Evolutionary conservation across 2,113 vertebrate species (phyloP).

Genomic region (Conger conger): DNA sequence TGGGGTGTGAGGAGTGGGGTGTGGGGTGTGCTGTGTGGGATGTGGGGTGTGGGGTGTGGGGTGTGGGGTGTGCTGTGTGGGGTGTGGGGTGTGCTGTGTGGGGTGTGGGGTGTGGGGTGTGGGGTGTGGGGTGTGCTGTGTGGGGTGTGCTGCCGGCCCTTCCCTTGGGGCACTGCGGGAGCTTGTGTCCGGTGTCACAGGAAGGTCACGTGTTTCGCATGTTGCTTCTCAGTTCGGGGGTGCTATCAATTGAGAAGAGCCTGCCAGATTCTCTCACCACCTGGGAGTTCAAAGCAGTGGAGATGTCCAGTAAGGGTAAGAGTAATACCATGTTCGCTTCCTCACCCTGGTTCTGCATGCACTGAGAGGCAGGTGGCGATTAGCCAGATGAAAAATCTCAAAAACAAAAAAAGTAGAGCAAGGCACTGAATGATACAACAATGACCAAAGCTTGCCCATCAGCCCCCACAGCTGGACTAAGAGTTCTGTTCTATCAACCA

Average conservation of each 20-base stretch:
- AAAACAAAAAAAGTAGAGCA: not conserved
- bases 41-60: no score
- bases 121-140: not conserved
- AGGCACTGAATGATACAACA: not conserved
- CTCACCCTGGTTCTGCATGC: not conserved
- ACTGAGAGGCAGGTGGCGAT: not conserved
- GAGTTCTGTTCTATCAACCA: not conserved
- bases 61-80: no score
- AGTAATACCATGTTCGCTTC: not conserved
- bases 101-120: no score
- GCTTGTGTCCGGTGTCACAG: not conserved
- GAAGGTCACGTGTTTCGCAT: not conserved
- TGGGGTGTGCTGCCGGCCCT: not conserved
- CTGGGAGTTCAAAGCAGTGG: slow-evolving; percentile 85
- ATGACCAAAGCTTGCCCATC: not conserved
- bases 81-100: no score
- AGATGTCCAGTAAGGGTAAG: slow-evolving; percentile 81
- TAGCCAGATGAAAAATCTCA: not conserved
- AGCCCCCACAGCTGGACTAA: not conserved
- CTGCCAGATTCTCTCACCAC: slow-evolving; percentile 91
- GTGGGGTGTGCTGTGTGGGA: no score
- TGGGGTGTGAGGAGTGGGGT: no score
- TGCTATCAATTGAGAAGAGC: slow-evolving; percentile 45
- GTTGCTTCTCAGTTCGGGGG: slow-evolving; percentile 53
- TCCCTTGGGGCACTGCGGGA: not conserved